Base-by-base conservation (phyloP, 2,797 vertebrate genomes). In the Margarornis squamiger region DNA sequence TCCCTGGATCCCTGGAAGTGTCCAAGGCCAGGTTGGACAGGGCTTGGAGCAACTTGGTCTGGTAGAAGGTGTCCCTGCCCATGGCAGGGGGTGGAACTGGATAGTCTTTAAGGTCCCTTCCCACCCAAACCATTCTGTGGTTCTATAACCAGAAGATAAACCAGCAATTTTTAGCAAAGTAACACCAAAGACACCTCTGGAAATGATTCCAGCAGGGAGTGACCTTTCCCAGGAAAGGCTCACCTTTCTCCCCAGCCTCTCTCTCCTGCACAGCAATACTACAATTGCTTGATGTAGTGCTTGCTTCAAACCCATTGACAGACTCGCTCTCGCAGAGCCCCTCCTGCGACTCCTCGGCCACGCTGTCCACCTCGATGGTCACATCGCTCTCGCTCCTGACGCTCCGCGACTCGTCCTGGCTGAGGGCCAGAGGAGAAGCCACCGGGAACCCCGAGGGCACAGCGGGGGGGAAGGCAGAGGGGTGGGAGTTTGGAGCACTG, bases 201-300 rank as follows among this genome's bases (percentile, higher is more conserved):
- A 26, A 49, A 46, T 1, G 2, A 5, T 1, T 3, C 63, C 41
- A 73, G 48, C 8, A 38, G 51, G 52, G 46, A 36, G 13, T 23
- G 21, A 7, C 36, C 46, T 54, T 16, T 29, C 23, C 9, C 32
- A 22, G 65, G 36, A 63, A 41, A 32, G 0, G 7, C 98, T 97
- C 94, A 99, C 99, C 99, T 98, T 98, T 98, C 84, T 99, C 99
- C 93, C 98, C 98, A 32, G 70, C 49, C 49, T 99, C 98, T 81
- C 97, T 97, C 36, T 99, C 99, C 73, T 98, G 99, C 57, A 98
- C 86, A 0, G 98, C 97, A 26, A 98, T 74, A 63, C 98, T 98
- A 52, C 99, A 99, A n/a, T 97, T 97, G 93, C 98, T 98, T 1
- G 98, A 98, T 4, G 98, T 97, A 9, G 98, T 96, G 14, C 98